Percentiles rank a stretch among this genome's conserved stretches.
Conservation (phyloP, 2,113 vertebrate species). For the Pygoscelis adeliae region DNA sequence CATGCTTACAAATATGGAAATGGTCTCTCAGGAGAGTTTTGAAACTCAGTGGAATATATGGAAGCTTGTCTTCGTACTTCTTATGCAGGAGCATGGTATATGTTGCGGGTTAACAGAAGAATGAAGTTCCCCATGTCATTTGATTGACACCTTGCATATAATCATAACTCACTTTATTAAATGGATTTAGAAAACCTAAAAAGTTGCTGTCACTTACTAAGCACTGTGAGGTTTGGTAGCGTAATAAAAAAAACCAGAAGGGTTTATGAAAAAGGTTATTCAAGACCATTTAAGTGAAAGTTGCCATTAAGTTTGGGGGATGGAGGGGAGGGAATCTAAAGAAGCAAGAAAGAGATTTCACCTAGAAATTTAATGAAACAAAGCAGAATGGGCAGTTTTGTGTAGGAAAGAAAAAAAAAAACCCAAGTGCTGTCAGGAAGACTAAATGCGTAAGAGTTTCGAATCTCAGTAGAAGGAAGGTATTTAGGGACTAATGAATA, state of each 20-base stretch:
- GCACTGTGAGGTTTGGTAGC: not conserved
- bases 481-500: conserved; percentile 2
- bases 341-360: not conserved
- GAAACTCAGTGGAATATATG: not conserved
- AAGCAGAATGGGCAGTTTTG: not conserved
- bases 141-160: not conserved
- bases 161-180: not conserved
- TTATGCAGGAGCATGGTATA: accelerated
- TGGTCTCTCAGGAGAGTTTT: not conserved
- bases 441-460: not conserved
- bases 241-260: not conserved
- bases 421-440: not conserved
- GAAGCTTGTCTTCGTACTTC: not conserved
- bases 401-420: not conserved
- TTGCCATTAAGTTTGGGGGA: not conserved
- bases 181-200: not conserved
- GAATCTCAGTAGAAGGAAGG: conserved; percentile 8
- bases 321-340: not conserved
- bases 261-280: not conserved
- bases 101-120: not conserved
- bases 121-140: not conserved
- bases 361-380: not conserved
- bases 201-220: not conserved
- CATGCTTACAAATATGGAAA: not conserved
- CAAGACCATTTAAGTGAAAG: not conserved